Conservation (phyloP, 2,113 vertebrate genomes). For the Archilochus colubris region DNA sequence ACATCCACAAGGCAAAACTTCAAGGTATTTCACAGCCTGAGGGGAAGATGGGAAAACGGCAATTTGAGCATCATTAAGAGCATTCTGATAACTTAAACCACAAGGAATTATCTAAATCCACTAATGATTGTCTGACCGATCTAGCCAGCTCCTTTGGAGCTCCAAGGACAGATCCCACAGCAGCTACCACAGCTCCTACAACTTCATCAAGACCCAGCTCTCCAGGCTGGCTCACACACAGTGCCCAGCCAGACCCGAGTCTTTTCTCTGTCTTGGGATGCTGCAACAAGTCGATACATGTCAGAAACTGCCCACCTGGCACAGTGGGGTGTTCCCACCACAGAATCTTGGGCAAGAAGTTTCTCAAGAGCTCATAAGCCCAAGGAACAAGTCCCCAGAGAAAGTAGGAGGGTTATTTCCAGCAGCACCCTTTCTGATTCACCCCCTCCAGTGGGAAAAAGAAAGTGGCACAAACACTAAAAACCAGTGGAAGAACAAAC, state of each 20-base stretch:
- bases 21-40: background rate
- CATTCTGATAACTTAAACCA: background rate
- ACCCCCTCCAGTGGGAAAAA: background rate
- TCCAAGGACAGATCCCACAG: background rate
- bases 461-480: background rate
- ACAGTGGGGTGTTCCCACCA: rapidly evolving
- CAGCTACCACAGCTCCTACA: background rate
- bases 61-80: background rate
- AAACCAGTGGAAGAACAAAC: background rate
- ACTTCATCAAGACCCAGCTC: background rate
- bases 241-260: background rate
- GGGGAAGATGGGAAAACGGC: background rate
- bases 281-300: background rate
- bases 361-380: background rate
- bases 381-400: background rate
- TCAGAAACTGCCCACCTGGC: background rate
- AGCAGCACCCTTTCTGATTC: background rate
- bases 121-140: background rate
- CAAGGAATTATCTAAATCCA: background rate
- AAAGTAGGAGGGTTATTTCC: background rate
- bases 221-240: background rate
- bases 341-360: background rate
- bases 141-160: background rate
- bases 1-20: background rate
- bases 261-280: background rate